phyloP scores from a whole-genome alignment of 2,888 invertebrate species.

The Chalcosyrphus nemorum region DNA sequence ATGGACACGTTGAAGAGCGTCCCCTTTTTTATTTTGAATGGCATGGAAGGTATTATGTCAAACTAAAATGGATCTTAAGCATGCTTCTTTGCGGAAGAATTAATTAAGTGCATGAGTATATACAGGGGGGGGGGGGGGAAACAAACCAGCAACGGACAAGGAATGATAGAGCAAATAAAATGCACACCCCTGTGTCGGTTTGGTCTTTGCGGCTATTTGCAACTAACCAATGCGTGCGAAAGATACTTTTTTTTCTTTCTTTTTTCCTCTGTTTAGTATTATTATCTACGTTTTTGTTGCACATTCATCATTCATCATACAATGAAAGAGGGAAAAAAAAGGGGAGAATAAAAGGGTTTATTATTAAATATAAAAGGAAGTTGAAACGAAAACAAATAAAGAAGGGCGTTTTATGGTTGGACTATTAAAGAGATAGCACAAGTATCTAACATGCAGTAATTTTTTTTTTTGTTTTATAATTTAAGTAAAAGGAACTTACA shows the following conservation, averaged over 20 bases:
- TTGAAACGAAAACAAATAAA: background rate
- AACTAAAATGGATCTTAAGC: slow-evolving; percentile 72
- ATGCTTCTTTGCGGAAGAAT: slow-evolving; percentile 72
- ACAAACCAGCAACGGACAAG: background rate
- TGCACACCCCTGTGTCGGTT: slow-evolving; percentile 61
- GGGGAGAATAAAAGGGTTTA: slow-evolving; percentile 22
- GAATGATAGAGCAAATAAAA: slow-evolving; percentile 50
- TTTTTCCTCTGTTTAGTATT: slow-evolving; percentile 35
- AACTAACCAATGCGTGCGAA: slow-evolving; percentile 70
- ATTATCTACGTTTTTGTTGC: slow-evolving; percentile 69
- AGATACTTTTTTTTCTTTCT: slow-evolving; percentile 33
- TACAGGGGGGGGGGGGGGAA: no score
- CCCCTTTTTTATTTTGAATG: slow-evolving; percentile 13
- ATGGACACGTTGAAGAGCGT: slow-evolving; percentile 64
- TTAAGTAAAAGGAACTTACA: slow-evolving; percentile 77
- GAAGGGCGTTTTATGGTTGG: background rate
- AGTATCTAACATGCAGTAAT: slow-evolving; percentile 53
- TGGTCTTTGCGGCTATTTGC: slow-evolving; percentile 48
- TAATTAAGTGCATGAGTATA: slow-evolving; percentile 66
- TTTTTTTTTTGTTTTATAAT: no score
- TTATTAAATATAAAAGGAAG: slow-evolving; percentile 15
- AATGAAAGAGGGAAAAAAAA: slow-evolving; percentile 3
- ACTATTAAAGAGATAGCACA: slow-evolving; percentile 36
- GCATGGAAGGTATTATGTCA: slow-evolving; percentile 67
- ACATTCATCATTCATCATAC: slow-evolving; percentile 63